These are phyloP conservation scores for Pelecanus crispus DNA, from an alignment of 2,113 vertebrate genomes.

Conservation along the genomic window DNA sequence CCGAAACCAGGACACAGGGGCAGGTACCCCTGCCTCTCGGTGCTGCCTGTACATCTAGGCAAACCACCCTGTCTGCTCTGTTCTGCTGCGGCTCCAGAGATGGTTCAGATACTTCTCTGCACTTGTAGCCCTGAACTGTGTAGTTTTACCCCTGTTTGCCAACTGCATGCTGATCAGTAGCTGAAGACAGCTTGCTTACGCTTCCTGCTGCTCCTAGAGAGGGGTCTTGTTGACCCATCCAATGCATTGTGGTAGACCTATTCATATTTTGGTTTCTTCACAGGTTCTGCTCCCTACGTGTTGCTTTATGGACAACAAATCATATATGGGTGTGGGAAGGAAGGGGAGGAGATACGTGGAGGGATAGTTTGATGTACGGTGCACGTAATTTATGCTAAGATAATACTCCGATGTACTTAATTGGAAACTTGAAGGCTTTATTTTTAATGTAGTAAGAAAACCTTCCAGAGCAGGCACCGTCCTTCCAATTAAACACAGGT, in stretches of 20 bases:
- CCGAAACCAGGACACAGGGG: no score
- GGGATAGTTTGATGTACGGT: not conserved
- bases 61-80: not conserved
- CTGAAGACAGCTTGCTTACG: not conserved
- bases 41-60: not conserved
- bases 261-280: not conserved
- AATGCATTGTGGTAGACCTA: rapidly evolving
- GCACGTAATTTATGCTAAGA: not conserved
- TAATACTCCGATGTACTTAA: not conserved
- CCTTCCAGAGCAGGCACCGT: not conserved
- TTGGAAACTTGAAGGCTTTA: not conserved
- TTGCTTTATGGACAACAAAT: not conserved
- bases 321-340: not conserved
- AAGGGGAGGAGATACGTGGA: not conserved
- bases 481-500: not conserved
- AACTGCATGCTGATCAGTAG: not conserved
- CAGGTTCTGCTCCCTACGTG: not conserved
- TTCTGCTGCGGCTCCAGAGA: not conserved
- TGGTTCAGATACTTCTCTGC: not conserved
- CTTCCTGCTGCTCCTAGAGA: not conserved
- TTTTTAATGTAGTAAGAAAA: not conserved
- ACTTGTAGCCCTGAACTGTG: not conserved
- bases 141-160: not conserved
- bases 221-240: not conserved
- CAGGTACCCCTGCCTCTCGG: not conserved